A percentile compares a stretch with the other conserved stretches of the same genome.
Conservation (phyloP, 2,113 vertebrate species). For the Illadopsis cleaveri region DNA sequence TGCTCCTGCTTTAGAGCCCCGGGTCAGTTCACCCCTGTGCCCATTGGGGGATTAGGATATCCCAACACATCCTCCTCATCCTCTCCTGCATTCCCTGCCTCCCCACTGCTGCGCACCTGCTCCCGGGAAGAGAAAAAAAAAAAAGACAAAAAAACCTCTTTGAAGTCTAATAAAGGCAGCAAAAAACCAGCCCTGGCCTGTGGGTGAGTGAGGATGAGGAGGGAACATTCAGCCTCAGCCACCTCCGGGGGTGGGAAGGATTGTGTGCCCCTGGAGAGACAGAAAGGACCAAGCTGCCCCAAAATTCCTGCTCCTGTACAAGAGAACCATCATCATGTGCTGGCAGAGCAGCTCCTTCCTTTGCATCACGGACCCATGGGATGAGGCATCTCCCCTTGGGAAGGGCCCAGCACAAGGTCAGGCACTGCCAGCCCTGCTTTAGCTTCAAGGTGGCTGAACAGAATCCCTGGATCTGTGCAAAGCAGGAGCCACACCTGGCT, state of each 20-base stretch:
- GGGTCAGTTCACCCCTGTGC: background rate
- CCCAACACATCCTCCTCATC: background rate
- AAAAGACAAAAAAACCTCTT: too few relatives aligned
- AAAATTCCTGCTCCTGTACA: background rate
- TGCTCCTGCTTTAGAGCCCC: background rate
- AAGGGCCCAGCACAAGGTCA: accelerated
- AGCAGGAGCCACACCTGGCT: background rate
- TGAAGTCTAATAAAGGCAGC: slow-evolving; percentile 6
- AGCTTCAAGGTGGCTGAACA: accelerated
- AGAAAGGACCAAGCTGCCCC: background rate
- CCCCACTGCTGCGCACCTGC: background rate
- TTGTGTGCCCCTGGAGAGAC: background rate
- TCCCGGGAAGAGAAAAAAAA: background rate
- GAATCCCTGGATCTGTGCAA: accelerated
- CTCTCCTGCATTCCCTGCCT: background rate
- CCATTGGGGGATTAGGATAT: background rate
- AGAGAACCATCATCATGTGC: accelerated
- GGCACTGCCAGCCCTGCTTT: accelerated
- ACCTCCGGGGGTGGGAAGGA: background rate
- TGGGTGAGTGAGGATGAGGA: background rate
- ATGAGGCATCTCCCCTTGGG: accelerated
- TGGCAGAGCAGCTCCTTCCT: background rate
- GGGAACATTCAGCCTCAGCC: background rate
- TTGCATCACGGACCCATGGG: accelerated
- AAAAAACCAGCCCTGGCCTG: background rate